Percentiles rank a stretch among this genome's conserved stretches.
Evolutionary conservation across 2,888 invertebrate genomes (phyloP).

Genomic region (Troides helena): DNA sequence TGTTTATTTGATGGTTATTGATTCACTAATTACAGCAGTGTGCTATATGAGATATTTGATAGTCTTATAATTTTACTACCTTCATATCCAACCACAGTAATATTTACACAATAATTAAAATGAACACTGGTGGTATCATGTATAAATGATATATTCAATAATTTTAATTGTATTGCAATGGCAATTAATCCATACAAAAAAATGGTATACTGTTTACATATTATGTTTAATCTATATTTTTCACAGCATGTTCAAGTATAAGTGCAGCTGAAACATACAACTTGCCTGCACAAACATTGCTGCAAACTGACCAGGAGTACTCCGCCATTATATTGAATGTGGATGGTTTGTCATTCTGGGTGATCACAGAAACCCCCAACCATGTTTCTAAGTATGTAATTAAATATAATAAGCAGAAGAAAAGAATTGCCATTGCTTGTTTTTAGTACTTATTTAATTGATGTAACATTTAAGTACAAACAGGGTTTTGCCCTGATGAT

Average conservation of each 20-base stretch:
- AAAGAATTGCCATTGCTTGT: neutral
- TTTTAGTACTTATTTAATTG: neutral
- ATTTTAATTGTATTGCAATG: too few species aligned
- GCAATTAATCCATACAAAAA: too few species aligned
- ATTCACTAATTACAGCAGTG: too few species aligned
- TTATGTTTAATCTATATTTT: neutral
- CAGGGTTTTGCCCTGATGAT: too few species aligned
- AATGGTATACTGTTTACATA: neutral
- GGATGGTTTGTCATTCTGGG: constrained; percentile 56
- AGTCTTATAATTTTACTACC: too few species aligned
- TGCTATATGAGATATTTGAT: too few species aligned
- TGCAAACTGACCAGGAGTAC: constrained; percentile 54
- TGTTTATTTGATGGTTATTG: too few species aligned
- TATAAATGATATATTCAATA: too few species aligned
- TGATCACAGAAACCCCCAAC: constrained; percentile 51
- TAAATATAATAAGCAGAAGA: neutral
- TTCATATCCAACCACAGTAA: too few species aligned
- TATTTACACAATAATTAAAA: too few species aligned
- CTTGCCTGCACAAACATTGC: constrained; percentile 55
- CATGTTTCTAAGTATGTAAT: constrained; percentile 47
- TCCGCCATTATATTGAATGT: constrained; percentile 54
- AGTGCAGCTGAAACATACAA: constrained; percentile 34
- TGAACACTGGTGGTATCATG: too few species aligned
- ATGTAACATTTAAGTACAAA: too few species aligned
- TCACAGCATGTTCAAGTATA: constrained; percentile 28